Evolutionary conservation across 2,797 vertebrate genomes (phyloP).

Genomic region (Thaleichthys pacificus): DNA sequence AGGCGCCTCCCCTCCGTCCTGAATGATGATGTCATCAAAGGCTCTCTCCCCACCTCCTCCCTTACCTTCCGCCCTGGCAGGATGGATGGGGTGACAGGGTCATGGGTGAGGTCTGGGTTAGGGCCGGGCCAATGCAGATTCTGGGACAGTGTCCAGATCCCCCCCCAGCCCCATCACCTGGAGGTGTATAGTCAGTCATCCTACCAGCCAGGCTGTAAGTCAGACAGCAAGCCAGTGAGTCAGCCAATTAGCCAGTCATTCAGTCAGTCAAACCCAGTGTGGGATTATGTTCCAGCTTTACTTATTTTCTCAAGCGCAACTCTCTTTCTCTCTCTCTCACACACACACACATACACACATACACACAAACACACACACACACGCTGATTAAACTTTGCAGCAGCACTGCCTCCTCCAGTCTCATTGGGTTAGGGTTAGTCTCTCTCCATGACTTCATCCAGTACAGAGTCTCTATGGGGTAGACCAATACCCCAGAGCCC

Average conservation of each 20-base stretch:
- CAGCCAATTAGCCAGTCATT: background rate
- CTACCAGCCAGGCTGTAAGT: constrained; percentile 2
- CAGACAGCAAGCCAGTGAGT: background rate
- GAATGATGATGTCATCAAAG: constrained; percentile 12
- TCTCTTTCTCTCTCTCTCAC: background rate
- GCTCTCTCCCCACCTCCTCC: constrained; percentile 19
- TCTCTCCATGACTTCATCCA: constrained; percentile 35
- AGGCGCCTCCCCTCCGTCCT: constrained; percentile 14
- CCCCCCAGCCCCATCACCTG: constrained; percentile 29
- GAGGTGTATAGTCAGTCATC: background rate
- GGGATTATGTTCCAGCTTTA: constrained; percentile 7
- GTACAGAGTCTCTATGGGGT: constrained; percentile 19
- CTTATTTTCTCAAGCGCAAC: background rate
- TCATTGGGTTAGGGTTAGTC: constrained; percentile 16
- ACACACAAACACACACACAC: constrained; percentile 10
- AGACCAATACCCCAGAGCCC: constrained; percentile 27
- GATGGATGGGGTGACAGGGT: constrained; percentile 44
- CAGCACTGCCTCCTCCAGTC: constrained; percentile 20
- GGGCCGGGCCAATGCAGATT: constrained; percentile 30
- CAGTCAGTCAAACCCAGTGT: constrained; percentile 5
- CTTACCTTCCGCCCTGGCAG: constrained; percentile 24
- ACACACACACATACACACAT: background rate
- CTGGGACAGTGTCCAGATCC: constrained; percentile 46
- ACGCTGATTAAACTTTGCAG: constrained; percentile 23
- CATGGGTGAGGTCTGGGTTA: constrained; percentile 48